Base-by-base conservation (phyloP, 2,888 invertebrate genomes). In the Aricia artaxerxes region DNA sequence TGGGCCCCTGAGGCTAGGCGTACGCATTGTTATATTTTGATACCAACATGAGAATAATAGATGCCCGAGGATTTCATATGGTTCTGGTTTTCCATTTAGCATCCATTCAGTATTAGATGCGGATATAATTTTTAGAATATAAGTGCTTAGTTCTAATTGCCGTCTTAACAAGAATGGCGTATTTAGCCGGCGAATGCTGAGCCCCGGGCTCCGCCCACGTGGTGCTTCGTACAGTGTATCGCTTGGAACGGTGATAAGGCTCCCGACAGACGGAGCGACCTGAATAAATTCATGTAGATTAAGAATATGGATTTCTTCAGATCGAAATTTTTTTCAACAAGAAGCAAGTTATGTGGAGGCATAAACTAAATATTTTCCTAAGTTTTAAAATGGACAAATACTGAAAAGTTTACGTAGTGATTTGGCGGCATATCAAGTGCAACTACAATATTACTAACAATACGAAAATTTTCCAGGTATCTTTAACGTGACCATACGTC, bases 141-240 rank as follows among this genome's bases (percentile, higher is more conserved):
- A 79, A 69, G 77, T 79, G 78, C 81, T 80, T 78, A 81, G 80
- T 81, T 81, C 80, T 81, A 82, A 82, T 83, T 81, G 81, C 81
- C 79, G 79, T 82, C 82, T 81, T 78, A 80, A 80, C 76, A 78
- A 73, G 73, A 79, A 79, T 80, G 69, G 80, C 73, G 75, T 78
- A 77, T 80, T 82, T 81, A 82, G 81, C 85, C 85, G 84, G 83
- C 83, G 80, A 81, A 38, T 75, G 78, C 38, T 72, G 73, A 64
- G 31, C 89, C 80, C 84, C 79, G 92, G 92, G 84, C 79, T 80
- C 84, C 91, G 89, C 93, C 93, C 90, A 93, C 93, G 88, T 87
- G 83, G 85, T 84, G 90, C 88, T 92, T 90, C 91, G 90, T 91
- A 88, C 89, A 90, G 92, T 91, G 89, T 87, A 81, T 38, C 60